Base-by-base conservation (phyloP, 2,888 invertebrate genomes). In the Melipona beecheii region DNA sequence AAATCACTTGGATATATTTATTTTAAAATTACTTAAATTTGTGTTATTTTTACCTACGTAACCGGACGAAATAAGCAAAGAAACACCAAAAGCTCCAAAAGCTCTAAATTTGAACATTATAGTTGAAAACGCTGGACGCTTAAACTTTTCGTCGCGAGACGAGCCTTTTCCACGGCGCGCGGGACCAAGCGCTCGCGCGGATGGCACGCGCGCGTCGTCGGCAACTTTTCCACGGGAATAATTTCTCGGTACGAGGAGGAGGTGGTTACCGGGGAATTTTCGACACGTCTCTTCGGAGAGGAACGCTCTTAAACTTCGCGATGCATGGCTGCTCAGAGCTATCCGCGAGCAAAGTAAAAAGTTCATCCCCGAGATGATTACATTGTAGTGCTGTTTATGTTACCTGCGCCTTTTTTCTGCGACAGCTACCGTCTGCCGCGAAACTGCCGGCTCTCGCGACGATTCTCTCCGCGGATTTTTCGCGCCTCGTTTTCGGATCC, bases 121-220 rank as follows among this genome's bases (percentile, higher is more conserved):
- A 43, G 43, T 9, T 43, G 9, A 4, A 36, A 21, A 52, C 2
- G 9, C 11, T 43, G n/a, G 31, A 54, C 19, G n/a, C 75, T 75
- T 36, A 78, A 81, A 86, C 73, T 85, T 43, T 85, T 86, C 79
- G 74, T 60, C 27, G 70, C 64, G 50, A 50, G 75, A 62, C 71
- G 65, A 78, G 80, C 77, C 83, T 85, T 86, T 83, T 81, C 80
- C 80, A 27, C 72, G 68, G 71, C 77, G 80, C 76, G 78, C 27
- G 70, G 72, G 75, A 72, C 78, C 70, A 64, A 78, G 78, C 83
- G 60, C 64, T 49, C 43, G 43, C 9, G 43, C 43, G 60, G 50
- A 31, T 50, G 58, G 70, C 36, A 62, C 70, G 52, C 58, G n/a
- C 6, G 31, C 69, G 69, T 36, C 17, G 56, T n/a, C 27, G 58